These are phyloP conservation scores for Tetrax tetrax DNA, from an alignment of 2,113 vertebrate species.

Conservation along the genomic window DNA sequence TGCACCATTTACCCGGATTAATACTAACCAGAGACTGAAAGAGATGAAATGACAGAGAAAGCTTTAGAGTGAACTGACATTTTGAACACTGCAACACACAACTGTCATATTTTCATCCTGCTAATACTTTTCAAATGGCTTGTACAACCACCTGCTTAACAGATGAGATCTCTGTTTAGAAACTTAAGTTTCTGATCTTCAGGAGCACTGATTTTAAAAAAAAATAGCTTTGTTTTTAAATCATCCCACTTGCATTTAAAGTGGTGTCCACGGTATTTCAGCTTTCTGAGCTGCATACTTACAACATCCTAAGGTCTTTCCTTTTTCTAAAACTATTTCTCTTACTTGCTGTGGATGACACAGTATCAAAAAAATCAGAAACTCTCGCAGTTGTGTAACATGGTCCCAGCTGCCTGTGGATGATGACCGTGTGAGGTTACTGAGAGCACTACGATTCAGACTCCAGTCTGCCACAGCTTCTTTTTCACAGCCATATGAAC, in stretches of 20 bases:
- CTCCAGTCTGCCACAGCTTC: neutral
- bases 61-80: neutral
- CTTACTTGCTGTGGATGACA: neutral
- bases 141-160: conserved; percentile 12
- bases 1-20: conserved; percentile 22
- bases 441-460: neutral
- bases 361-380: neutral
- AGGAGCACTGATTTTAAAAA: neutral
- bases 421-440: neutral
- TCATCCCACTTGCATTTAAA: neutral
- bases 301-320: neutral
- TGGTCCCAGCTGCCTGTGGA: neutral
- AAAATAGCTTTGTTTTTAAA: neutral
- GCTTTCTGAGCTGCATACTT: neutral
- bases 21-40: neutral
- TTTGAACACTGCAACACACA: neutral
- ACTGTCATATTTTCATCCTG: neutral
- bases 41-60: neutral
- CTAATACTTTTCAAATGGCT: conserved; percentile 29
- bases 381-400: neutral
- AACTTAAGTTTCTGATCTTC: neutral
- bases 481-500: neutral
- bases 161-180: conserved; percentile 2
- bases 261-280: neutral
- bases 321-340: neutral